Evolutionary conservation across 2,113 vertebrate genomes (phyloP).

Genomic region (Platanista minor): DNA sequence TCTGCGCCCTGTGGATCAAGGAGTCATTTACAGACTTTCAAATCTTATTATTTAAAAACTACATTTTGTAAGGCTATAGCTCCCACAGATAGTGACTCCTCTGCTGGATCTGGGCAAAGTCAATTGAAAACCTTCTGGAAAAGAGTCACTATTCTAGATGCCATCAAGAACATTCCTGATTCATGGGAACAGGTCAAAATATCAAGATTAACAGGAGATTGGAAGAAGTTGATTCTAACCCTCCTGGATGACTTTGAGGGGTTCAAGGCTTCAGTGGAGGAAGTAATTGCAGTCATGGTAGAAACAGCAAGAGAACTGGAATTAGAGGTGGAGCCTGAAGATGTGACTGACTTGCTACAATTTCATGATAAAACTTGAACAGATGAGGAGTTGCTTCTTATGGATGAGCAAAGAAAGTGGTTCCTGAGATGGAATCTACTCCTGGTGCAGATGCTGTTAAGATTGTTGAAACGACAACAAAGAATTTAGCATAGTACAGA

Average conservation of each 20-base stretch:
- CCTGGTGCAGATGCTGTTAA: background rate
- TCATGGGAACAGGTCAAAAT: background rate
- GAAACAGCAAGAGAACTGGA: background rate
- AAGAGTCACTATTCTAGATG: background rate
- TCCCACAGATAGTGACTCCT: background rate
- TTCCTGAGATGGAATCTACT: background rate
- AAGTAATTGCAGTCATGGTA: background rate
- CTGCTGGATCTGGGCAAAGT: background rate
- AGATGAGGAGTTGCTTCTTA: too few species aligned
- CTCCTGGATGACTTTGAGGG: background rate
- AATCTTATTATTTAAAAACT: background rate
- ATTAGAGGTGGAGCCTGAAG: background rate
- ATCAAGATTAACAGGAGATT: background rate
- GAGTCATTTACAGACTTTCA: background rate
- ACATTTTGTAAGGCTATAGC: background rate
- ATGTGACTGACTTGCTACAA: background rate
- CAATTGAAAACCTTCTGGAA: background rate
- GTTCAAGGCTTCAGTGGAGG: background rate
- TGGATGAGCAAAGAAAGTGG: too few species aligned
- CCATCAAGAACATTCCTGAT: background rate
- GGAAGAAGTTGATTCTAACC: background rate
- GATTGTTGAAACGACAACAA: background rate
- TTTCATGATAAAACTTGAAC: too few species aligned
- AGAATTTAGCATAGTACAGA: background rate
- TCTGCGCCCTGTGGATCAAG: background rate